Evolutionary conservation across 2,113 vertebrate genomes (phyloP), one percentile per base, ranked within the genome.

Genomic region (Rhinichthys klamathensis): DNA sequence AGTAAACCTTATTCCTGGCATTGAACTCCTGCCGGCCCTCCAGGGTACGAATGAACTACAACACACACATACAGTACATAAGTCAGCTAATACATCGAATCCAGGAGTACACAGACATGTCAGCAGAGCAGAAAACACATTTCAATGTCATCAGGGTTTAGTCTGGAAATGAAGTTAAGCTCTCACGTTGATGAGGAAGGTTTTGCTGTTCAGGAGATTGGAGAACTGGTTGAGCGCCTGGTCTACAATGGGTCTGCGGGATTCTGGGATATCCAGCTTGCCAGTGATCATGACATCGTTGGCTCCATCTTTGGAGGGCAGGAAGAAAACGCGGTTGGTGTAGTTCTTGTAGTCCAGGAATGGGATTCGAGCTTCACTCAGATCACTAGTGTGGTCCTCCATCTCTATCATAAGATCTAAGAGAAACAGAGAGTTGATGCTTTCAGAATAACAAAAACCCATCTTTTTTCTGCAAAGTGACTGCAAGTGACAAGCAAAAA

Each of bases 321-420:
- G 93, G 95, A 99, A 99, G 93, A 99, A 99, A 92, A 96, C 97
- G 1, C 97, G 93, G 91, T 99, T 96, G 0, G 97, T 98, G 93
- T 99, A 99, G 1, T 94, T 97, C 92, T 98, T 98, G 90, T 98
- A 99, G 92, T 98, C 97, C 83, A 98, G 90, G 87, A 99, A 96
- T 1, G 98, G 98, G 86, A 98, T 99, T 84, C 98, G 94, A 0
- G 95, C 96, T 90, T 99, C 98, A 3, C 96, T 97, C 83, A 97
- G 93, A 12, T 99, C 97, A 15, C 94, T 99, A 69, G 97, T 98
- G 88, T 99, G 97, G 91, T 99, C 98, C 87, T 98, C 97, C 98
- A 99, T 99, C 87, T 99, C 98, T 21, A 99, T 99, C 98, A 99
- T 99, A 72, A 99, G 94, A 89, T 99, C 98, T 99, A 91, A 61